Conservation (phyloP, 37 sponge, comb jelly and placozoan species). For the Ianthella basta region DNA sequence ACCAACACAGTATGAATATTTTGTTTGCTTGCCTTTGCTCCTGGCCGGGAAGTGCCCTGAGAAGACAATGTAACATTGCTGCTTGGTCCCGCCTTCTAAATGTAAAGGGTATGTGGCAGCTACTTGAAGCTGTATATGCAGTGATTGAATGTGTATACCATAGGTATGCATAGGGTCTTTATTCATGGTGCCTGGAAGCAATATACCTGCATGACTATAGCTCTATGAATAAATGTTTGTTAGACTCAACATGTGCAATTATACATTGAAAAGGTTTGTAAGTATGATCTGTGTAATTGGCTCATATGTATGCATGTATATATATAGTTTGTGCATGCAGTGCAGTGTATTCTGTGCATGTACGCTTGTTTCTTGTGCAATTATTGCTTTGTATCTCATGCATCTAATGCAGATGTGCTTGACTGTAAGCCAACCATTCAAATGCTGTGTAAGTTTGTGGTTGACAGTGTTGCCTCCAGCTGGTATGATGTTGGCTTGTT, state of each 20-base stretch:
- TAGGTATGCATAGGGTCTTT: too few relatives aligned
- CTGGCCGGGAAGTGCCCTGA: neutral
- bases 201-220: neutral
- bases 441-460: too few relatives aligned
- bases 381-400: too few relatives aligned
- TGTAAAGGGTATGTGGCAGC: too few relatives aligned
- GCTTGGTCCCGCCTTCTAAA: neutral
- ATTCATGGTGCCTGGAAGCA: too few relatives aligned
- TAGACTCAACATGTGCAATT: constrained; percentile 16
- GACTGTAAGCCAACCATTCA: too few relatives aligned
- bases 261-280: constrained; percentile 31
- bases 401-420: too few relatives aligned
- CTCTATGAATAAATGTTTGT: neutral
- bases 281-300: neutral
- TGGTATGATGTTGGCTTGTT: neutral
- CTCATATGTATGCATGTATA: neutral
- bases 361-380: too few relatives aligned
- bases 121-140: too few relatives aligned
- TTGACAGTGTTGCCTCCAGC: neutral
- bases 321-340: neutral
- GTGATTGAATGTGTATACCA: neutral
- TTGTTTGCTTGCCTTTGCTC: neutral
- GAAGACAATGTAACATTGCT: neutral
- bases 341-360: neutral
- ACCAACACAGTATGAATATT: neutral